Percentiles rank a stretch among this genome's conserved stretches.
phyloP scores from a whole-genome alignment of 2,888 invertebrate genomes.

The Chymomyza fuscimana region DNA sequence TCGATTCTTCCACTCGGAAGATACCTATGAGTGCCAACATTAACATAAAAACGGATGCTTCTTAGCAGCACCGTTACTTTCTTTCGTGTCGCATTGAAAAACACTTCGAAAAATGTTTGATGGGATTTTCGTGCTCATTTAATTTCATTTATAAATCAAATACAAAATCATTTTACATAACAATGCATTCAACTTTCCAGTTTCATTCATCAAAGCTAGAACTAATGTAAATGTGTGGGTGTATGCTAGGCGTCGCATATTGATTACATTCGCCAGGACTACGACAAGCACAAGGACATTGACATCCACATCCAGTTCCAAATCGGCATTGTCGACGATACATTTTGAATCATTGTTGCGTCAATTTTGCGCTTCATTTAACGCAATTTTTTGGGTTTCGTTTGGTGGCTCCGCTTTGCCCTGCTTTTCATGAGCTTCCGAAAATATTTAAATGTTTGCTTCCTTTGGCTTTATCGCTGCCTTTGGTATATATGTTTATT shows the following conservation, averaged over 20 bases:
- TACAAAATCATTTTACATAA: conserved; percentile 69
- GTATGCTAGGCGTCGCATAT: conserved; percentile 37
- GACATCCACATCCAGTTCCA: neutral
- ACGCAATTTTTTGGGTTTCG: conserved; percentile 31
- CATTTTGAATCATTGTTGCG: conserved; percentile 54
- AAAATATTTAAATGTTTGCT: conserved; percentile 58
- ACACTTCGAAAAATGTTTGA: neutral
- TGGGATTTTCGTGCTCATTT: conserved; percentile 42
- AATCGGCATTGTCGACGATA: conserved; percentile 20
- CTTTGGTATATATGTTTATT: neutral
- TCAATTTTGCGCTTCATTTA: conserved; percentile 67
- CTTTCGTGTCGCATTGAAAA: no score
- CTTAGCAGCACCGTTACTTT: no score
- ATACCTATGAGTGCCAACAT: no score
- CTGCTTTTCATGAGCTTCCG: conserved; percentile 27
- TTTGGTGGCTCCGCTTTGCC: neutral
- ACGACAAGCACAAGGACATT: neutral
- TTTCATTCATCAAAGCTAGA: conserved; percentile 21
- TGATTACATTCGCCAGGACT: conserved; percentile 44
- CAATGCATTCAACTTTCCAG: conserved; percentile 50
- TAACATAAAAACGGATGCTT: no score
- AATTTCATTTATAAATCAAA: conserved; percentile 70
- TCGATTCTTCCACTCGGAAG: no score
- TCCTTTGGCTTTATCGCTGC: conserved; percentile 29
- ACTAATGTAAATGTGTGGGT: conserved; percentile 27